These are phyloP conservation scores for Megaustenia siamemsis DNA, from an alignment of 2,888 invertebrate genomes.

Conservation along the genomic window DNA sequence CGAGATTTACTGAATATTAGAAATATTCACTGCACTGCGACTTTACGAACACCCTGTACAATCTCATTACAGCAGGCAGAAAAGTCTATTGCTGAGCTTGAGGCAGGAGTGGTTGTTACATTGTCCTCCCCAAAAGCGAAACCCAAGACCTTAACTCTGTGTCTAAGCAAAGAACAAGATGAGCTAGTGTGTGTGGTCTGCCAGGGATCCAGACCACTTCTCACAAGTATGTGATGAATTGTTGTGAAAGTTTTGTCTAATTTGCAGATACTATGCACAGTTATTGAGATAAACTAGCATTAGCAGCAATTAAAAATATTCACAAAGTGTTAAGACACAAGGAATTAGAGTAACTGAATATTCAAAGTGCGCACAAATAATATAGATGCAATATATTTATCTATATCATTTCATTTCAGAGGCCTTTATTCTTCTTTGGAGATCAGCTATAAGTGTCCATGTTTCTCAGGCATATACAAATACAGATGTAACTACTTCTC, in stretches of 20 bases:
- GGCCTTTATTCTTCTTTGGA: no score
- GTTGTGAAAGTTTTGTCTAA: not conserved
- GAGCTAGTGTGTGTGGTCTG: conserved; percentile 20
- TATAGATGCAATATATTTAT: no score
- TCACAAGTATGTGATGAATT: conserved; percentile 25
- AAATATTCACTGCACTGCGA: no score
- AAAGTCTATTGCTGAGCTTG: not conserved
- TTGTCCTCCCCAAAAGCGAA: conserved; percentile 46
- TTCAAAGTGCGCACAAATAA: no score
- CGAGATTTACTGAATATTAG: no score
- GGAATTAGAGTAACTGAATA: no score
- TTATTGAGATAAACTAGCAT: not conserved
- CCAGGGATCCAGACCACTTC: conserved; percentile 13
- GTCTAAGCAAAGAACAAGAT: conserved; percentile 7
- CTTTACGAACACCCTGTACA: not conserved
- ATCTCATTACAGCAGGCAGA: not conserved
- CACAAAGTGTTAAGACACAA: no score
- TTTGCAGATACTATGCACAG: not conserved
- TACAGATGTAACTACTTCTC: no score
- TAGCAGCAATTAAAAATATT: no score
- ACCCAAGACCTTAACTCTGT: conserved; percentile 44
- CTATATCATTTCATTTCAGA: no score
- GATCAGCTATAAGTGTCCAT: no score
- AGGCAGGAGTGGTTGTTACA: conserved; percentile 46
- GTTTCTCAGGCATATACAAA: no score